Evolutionary conservation across 2,113 vertebrate species (phyloP), one percentile per base, ranked within the genome.

Genomic region (Amazona vittata): DNA sequence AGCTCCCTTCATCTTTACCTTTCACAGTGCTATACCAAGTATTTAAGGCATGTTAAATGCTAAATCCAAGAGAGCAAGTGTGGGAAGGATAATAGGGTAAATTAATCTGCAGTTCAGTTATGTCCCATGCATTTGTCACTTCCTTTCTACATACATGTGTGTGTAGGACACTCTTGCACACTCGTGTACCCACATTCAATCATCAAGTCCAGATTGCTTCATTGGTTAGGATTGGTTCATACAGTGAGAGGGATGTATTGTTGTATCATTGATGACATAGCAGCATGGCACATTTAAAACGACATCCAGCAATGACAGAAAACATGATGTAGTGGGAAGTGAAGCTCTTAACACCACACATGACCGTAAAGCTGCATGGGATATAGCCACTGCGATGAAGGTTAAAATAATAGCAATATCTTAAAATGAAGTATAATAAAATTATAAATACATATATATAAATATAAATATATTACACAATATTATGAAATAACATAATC

Each of bases 1-100:
- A 93, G 76, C 60, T 82, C 73, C 86, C 86, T 95, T 94, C 90
- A 81, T 90, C 82, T 90, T 49, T 83, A 41, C 87, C 86, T 86
- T 89, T 81, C 79, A 57, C 55, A 35, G 52, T 29, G 68, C 79
- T 83, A 17, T 52, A 39, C 19, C 0, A 2, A 37, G 79, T 75
- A 71, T 50, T 88, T 94, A 92, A 50, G 26, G 70, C 70, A 44
- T 11, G 8, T 82, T 95, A 92, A 96, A 78, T 52, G 65, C 69
- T 84, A 53, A 84, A 84, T 44, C 62, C 74, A 75, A 52, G 57
- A 87, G 47, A 91, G 26, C 8, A 11, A 81, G 18, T 28, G 44
- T 47, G 35, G 60, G 52, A 79, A 90, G 77, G 71, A 24, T 81
- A 88, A 93, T 14, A 60, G 52, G 52, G 57, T 86, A 3, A 74